phyloP scores from a whole-genome alignment of 2,797 vertebrate genomes.

The Lacerta bilineata region DNA sequence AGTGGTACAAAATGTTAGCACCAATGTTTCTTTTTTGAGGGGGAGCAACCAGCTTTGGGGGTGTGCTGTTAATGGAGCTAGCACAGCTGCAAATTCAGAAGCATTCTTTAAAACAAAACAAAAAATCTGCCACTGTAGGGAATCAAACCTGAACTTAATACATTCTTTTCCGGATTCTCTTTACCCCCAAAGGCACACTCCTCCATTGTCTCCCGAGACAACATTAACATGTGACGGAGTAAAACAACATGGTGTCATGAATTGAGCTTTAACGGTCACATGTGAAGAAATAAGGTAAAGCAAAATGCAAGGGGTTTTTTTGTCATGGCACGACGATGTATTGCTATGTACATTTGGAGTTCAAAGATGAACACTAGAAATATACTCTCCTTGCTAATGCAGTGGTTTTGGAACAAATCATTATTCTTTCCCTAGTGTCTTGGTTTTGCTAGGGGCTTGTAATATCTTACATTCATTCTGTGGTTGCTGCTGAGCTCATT shows the following conservation, averaged over 20 bases:
- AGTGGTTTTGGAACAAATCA: too few species aligned
- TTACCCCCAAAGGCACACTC: too few species aligned
- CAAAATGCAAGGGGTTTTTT: neutral
- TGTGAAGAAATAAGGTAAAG: neutral
- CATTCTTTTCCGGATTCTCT: neutral
- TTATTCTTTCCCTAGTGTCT: neutral
- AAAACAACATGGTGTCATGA: neutral
- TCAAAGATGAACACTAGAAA: neutral
- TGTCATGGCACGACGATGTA: neutral
- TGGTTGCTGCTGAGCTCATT: slow-evolving; percentile 2
- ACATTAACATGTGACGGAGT: too few species aligned
- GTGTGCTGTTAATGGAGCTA: too few species aligned
- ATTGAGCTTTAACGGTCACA: neutral
- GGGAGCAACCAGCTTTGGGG: too few species aligned
- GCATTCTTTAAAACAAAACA: neutral
- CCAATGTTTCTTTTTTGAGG: too few species aligned
- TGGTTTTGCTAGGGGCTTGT: neutral
- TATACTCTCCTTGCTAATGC: neutral
- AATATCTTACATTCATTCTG: neutral
- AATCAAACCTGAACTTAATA: neutral
- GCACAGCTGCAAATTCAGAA: neutral
- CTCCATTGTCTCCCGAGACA: too few species aligned
- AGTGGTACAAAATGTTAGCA: too few species aligned
- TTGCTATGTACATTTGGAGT: neutral
- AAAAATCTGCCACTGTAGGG: neutral